Evolutionary conservation across 2,113 vertebrate genomes (phyloP), one percentile per base, ranked within the genome.

Genomic region (Spilogale gracilis): DNA sequence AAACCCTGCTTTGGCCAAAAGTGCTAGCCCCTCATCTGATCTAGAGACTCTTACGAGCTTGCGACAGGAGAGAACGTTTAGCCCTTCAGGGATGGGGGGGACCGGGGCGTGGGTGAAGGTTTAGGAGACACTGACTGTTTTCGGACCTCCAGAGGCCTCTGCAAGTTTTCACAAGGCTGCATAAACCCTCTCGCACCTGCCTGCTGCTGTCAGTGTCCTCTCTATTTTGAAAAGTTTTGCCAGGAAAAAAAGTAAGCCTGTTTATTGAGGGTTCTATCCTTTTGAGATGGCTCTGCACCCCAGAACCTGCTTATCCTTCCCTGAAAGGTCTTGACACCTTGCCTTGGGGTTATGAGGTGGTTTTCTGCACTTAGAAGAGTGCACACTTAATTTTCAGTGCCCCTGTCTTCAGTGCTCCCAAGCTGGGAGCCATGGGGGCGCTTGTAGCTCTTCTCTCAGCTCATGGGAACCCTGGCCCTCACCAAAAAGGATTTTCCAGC

Each of bases 1-100:
- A 97, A 96, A 92, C n/a, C 90, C 90, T 82, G 90, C 81, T 95
- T 94, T 96, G 96, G 90, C 90, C 69, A 89, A 94, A 94, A 92
- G 50, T 38, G 25, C 56, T 74, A 73, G 78, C 60, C 69, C 45
- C 69, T 78, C 5, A 0, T 95, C 81, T 95, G 54, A 86, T 90
- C 56, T 92, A 60, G 73, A 87, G 78, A 92, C 30, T 56, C 76
- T 92, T 52, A 60, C 79, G 69, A 54, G 54, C 79, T 82, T 78
- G 45, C 60, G 81, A 13, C 4, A 3, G 52, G 32, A 79, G 56
- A 91, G 43, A 67, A 73, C 20, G 17, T 67, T 61, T 38, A 63
- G 61, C 23, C 14, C 69, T 76, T 61, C 4, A 32, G 58, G 43
- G 63, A 20, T 21, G 1, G 32, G 12, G 12, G 27, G 18, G 6